Evolutionary conservation across 2,113 vertebrate species (phyloP).

Genomic region (Petaurus breviceps): DNA sequence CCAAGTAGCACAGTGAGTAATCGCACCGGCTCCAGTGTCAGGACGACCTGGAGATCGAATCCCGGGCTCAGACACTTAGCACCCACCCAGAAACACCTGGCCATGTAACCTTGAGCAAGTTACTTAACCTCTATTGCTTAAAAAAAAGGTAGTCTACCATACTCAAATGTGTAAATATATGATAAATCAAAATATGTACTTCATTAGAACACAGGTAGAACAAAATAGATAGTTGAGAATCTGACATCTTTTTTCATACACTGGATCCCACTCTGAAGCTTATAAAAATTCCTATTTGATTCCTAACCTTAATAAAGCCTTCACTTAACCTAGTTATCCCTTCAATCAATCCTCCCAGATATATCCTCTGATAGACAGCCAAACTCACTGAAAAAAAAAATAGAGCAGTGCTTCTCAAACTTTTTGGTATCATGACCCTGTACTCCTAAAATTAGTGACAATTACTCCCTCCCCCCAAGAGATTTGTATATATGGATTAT

Average conservation of each 20-base stretch:
- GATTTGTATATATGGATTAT: background rate
- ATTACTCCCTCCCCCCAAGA: too few relatives aligned
- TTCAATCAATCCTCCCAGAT: background rate
- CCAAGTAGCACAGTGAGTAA: too few relatives aligned
- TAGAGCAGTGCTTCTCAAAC: too few relatives aligned
- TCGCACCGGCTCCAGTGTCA: too few relatives aligned
- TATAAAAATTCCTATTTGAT: background rate
- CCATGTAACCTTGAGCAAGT: too few relatives aligned
- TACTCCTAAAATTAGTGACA: too few relatives aligned
- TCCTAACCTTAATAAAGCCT: slow-evolving; percentile 27
- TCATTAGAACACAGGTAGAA: slow-evolving; percentile 6
- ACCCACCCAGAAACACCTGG: too few relatives aligned
- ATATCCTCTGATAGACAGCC: background rate
- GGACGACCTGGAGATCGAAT: too few relatives aligned
- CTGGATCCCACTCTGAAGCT: background rate
- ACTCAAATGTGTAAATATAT: background rate
- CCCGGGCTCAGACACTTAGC: too few relatives aligned
- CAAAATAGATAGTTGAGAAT: slow-evolving; percentile 12
- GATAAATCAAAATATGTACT: slow-evolving; percentile 18
- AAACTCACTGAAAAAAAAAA: background rate
- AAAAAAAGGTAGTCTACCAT: background rate
- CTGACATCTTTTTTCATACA: background rate
- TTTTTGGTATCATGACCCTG: too few relatives aligned
- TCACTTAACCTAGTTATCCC: background rate
- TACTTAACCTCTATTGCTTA: too few relatives aligned